Evolutionary conservation across 1,140 invertebrate genomes (phyloP).

Genomic region (Goniozus legneri): DNA sequence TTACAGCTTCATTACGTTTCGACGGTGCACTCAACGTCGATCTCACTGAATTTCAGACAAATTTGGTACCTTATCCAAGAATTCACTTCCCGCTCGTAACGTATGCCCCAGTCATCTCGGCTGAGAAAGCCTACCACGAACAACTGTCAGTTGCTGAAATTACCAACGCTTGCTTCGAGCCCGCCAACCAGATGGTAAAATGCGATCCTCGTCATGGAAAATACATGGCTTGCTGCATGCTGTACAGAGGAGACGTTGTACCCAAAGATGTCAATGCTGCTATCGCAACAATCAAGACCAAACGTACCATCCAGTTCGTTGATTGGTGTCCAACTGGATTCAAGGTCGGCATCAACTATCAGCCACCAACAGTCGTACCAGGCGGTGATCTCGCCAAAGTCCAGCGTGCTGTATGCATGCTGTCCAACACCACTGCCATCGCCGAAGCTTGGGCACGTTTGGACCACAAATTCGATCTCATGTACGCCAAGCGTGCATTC

Average conservation of each 20-base stretch:
- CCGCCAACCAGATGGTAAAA: too few species aligned
- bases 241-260: conserved; percentile 63
- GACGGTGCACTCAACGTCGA: conserved; percentile 26
- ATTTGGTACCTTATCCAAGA: too few species aligned
- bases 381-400: conserved; percentile 63
- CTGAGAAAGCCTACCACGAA: too few species aligned
- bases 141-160: too few species aligned
- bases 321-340: too few species aligned
- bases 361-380: too few species aligned
- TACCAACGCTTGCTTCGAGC: too few species aligned
- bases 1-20: conserved; percentile 57
- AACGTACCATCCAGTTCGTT: conserved; percentile 56
- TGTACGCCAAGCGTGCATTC: conserved; percentile 27
- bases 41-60: conserved; percentile 25
- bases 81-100: too few species aligned
- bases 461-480: conserved; percentile 25
- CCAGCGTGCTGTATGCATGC: conserved; percentile 63
- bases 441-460: conserved; percentile 26
- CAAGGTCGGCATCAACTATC: too few species aligned
- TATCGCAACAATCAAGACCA: conserved; percentile 24
- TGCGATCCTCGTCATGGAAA: too few species aligned
- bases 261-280: conserved; percentile 72
- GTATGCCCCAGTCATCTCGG: conserved; percentile 24
- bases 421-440: conserved; percentile 52
- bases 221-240: conserved; percentile 66